Evolutionary conservation across 2,888 invertebrate genomes (phyloP).

Genomic region (Leptinotarsa rubiginosa): DNA sequence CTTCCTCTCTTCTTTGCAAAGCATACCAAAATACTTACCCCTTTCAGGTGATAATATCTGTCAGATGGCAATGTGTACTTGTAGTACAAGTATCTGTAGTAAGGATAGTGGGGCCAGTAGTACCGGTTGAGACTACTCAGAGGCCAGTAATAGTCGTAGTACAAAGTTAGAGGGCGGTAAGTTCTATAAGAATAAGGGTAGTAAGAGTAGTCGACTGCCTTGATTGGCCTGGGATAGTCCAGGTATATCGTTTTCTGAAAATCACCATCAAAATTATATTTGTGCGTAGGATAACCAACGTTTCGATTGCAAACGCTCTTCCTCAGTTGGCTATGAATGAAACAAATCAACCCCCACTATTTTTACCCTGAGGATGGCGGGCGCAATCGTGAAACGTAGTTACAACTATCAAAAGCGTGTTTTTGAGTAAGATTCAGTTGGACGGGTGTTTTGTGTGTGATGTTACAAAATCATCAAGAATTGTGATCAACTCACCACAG

Average conservation of each 20-base stretch:
- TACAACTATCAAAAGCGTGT: not conserved
- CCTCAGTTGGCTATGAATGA: not conserved
- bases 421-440: not conserved
- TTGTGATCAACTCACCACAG: conserved; percentile 21
- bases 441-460: conserved; percentile 1
- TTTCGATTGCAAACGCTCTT: not conserved
- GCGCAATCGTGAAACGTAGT: too few species aligned
- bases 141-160: conserved; percentile 56
- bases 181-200: conserved; percentile 52
- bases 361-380: too few species aligned
- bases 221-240: conserved; percentile 48
- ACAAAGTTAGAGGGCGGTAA: conserved; percentile 53
- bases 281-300: not conserved
- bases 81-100: conserved; percentile 54
- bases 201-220: conserved; percentile 48
- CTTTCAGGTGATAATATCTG: conserved; percentile 53
- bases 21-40: conserved; percentile 49
- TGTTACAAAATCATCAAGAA: not conserved
- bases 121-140: conserved; percentile 53
- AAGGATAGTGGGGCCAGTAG: conserved; percentile 53
- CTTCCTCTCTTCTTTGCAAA: not conserved
- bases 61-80: conserved; percentile 55
- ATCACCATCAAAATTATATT: conserved; percentile 13
- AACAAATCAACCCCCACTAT: too few species aligned
- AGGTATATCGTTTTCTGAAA: conserved; percentile 54